Percentiles rank a stretch among this genome's conserved stretches.
Evolutionary conservation across 2,888 invertebrate genomes (phyloP).

Genomic region (Idaea dimidiata): DNA sequence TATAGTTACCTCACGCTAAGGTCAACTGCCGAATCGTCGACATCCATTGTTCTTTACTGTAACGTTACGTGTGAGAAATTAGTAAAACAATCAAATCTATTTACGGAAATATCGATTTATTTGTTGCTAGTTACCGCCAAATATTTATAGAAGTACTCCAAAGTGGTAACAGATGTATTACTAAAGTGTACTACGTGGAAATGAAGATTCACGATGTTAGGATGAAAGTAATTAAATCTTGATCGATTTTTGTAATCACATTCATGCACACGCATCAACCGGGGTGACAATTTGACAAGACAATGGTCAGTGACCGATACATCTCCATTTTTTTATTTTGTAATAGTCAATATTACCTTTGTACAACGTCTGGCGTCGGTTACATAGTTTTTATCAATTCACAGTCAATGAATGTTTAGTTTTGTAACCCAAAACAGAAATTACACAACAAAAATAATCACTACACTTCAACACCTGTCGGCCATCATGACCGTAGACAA

Average conservation of each 20-base stretch:
- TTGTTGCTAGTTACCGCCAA: slow-evolving; percentile 3
- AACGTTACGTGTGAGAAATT: slow-evolving; percentile 42
- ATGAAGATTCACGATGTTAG: not conserved
- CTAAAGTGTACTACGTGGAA: not conserved
- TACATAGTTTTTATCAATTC: slow-evolving; percentile 16
- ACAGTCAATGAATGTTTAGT: not conserved
- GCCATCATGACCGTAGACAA: not conserved
- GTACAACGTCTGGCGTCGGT: slow-evolving; percentile 30
- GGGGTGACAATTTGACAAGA: slow-evolving; percentile 46
- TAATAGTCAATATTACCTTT: slow-evolving; percentile 20
- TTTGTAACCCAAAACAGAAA: slow-evolving; percentile 21
- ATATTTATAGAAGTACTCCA: not conserved
- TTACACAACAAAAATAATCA: slow-evolving; percentile 13
- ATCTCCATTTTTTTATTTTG: slow-evolving; percentile 12
- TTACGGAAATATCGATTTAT: slow-evolving; percentile 20
- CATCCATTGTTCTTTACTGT: slow-evolving; percentile 86
- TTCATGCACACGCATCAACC: slow-evolving; percentile 53
- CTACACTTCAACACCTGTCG: not conserved
- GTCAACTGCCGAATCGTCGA: slow-evolving; percentile 94
- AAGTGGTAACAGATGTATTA: not conserved
- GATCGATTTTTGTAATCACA: slow-evolving; percentile 30
- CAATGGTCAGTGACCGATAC: slow-evolving; percentile 20
- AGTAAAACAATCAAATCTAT: slow-evolving; percentile 40
- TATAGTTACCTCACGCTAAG: slow-evolving; percentile 88
- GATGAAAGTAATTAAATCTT: slow-evolving; percentile 4